Percentiles rank a stretch among this genome's conserved stretches.
Evolutionary conservation across 2,888 invertebrate species (phyloP).

Genomic region (Drosophila quasianomalipes): DNA sequence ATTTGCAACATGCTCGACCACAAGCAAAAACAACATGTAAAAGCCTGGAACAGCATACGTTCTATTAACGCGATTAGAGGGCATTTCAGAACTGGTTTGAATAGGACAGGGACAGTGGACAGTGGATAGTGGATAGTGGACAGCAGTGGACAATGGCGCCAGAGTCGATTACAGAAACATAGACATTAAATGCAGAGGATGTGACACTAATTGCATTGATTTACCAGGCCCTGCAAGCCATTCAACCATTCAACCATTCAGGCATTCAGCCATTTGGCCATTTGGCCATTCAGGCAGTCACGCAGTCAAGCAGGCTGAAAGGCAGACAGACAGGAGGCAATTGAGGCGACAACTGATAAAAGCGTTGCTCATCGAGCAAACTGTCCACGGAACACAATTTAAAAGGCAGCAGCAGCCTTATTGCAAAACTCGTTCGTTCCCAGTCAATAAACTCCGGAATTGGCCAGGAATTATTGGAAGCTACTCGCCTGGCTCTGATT

Average conservation of each 20-base stretch:
- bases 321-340: constrained; percentile 14
- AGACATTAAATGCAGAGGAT: constrained; percentile 78
- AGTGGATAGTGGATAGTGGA: constrained; percentile 46
- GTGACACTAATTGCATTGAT: constrained; percentile 81
- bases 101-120: constrained; percentile 29
- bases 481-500: constrained; percentile 9
- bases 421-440: constrained; percentile 35
- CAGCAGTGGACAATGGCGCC: constrained; percentile 50
- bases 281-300: constrained; percentile 3
- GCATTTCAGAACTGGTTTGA: constrained; percentile 47
- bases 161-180: constrained; percentile 75
- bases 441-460: constrained; percentile 46
- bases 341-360: constrained; percentile 51
- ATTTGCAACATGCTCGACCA: too few relatives aligned
- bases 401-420: background rate
- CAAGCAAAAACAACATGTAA: background rate
- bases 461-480: background rate
- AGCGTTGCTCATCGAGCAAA: constrained; percentile 13
- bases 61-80: constrained; percentile 16
- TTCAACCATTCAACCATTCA: constrained; percentile 4
- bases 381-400: background rate
- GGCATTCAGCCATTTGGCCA: constrained; percentile 8
- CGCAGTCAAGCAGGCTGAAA: constrained; percentile 10
- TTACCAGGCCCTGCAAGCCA: constrained; percentile 61
- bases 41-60: background rate